Evolutionary conservation across 2,888 invertebrate species (phyloP), one percentile per base, ranked within the genome.

Genomic region (Folsomia candida): DNA sequence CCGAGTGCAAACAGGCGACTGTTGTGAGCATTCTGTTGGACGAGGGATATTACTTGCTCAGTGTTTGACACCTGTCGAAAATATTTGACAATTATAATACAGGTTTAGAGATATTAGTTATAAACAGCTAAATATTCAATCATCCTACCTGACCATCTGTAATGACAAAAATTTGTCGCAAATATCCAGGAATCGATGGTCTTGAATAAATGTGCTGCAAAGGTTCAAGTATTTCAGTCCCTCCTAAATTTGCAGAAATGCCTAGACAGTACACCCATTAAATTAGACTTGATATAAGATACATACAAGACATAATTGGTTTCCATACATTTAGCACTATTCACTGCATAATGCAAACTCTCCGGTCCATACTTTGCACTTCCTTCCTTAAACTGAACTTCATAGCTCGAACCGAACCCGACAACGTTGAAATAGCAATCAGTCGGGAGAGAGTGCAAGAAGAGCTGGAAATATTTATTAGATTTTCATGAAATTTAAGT

Each of bases 401-500:
- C 51, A 70, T 71, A 81, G 0, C 65, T 51, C 20, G 71, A 73
- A 4, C 84, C 85, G 80, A 85, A 85, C 1, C 81, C 80, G 24
- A 83, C 37, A 4, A 37, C 37, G 37, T 37, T 37, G 14, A 37
- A 37, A 14, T 37, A 37, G 14, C 37, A 37, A 22, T 81, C 74
- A 1, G 77, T 59, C 4, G 83, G 82, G 65, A 85, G 71, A 22
- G 81, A 80, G 51, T 82, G 81, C 1, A 85, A 79, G 22, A 81
- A 80, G 11, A 84, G 70, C 76, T 78, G 37, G n/a, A n/a, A n/a
- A n/a, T n/a, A n/a, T n/a, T n/a, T n/a, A n/a, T n/a, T n/a, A n/a
- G n/a, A n/a, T n/a, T n/a, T n/a, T n/a, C n/a, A n/a, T n/a, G n/a
- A n/a, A n/a, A n/a, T n/a, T n/a, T n/a, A n/a, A n/a, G n/a, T n/a